A percentile compares a stretch with the other conserved stretches of the same genome.
Conservation (phyloP, 2,888 invertebrate genomes). For the Tryphoninae sp. region DNA sequence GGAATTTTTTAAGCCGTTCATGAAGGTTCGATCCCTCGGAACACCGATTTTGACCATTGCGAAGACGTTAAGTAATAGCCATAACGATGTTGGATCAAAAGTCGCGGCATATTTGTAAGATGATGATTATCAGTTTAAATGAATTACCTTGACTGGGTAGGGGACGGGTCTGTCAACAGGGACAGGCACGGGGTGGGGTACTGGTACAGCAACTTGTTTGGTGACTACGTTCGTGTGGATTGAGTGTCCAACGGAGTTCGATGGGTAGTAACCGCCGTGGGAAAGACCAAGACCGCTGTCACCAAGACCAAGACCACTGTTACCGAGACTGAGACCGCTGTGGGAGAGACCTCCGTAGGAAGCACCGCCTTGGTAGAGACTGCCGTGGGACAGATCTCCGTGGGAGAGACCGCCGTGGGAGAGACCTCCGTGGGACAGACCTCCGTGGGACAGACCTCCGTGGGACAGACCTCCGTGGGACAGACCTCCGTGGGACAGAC, state of each 20-base stretch:
- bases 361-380: neutral
- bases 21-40: too few relatives aligned
- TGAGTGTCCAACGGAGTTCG: slow-evolving; percentile 64
- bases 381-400: neutral
- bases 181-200: slow-evolving; percentile 83
- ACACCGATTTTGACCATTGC: neutral
- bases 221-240: slow-evolving; percentile 81
- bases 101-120: neutral
- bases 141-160: slow-evolving; percentile 79
- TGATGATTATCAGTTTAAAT: neutral
- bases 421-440: slow-evolving; percentile 51
- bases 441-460: slow-evolving; percentile 44
- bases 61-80: slow-evolving; percentile 1
- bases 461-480: slow-evolving; percentile 20
- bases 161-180: slow-evolving; percentile 82
- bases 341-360: slow-evolving; percentile 50
- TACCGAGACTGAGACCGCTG: neutral
- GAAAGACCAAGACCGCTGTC: slow-evolving; percentile 42
- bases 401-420: neutral
- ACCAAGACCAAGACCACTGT: slow-evolving; percentile 33
- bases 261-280: slow-evolving; percentile 32
- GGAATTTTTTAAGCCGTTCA: too few relatives aligned
- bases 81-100: slow-evolving; percentile 6
- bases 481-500: slow-evolving; percentile 3
- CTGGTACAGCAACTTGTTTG: slow-evolving; percentile 82